Base-by-base conservation (phyloP, 2,888 invertebrate species). In the Drosophila tripunctata region DNA sequence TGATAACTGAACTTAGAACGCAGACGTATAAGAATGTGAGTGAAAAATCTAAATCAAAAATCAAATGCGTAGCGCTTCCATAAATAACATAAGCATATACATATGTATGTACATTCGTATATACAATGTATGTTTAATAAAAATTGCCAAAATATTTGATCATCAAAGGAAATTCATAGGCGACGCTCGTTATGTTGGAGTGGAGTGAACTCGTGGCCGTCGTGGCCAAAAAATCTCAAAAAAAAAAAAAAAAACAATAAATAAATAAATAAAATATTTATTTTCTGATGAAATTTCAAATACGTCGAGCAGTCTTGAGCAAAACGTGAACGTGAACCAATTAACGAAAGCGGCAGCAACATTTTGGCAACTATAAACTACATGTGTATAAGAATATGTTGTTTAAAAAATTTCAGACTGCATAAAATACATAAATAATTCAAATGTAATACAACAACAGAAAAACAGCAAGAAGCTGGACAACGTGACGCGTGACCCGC, bases 401-500 rank as follows among this genome's bases (percentile, higher is more conserved):
- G 17, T 21, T 41, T 52, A 7, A 27, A 55, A 45, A 48, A 48
- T 58, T 62, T 73, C 41, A 62, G 78, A 63, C 62, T 75, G 73
- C 68, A 75, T 70, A 66, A 65, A 61, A 63, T 45, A 73, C 76
- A 80, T 86, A 72, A 72, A 78, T 84, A 78, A 74, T 83, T 80
- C 80, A 86, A 86, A 69, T 71, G 54, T 63, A 69, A 57, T 27
- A 24, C 33, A 24, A 40, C 2, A 56, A 27, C 12, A 50, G 24
- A 63, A 61, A 63, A 44, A 51, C 47, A 48, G 14, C 58, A 35
- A 75, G 71, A 73, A 61, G 64, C 70, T 50, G 65, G 64, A 70
- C 60, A 65, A 80, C 62, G 71, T 77, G 81, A 87, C 82, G 82
- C 87, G 85, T 87, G 82, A 87, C 85, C 70, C 85, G 87, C 87